A percentile compares a stretch with the other conserved stretches of the same genome.
Conservation (phyloP, 2,113 vertebrate species). For the Tenebrosternarchus preto region DNA sequence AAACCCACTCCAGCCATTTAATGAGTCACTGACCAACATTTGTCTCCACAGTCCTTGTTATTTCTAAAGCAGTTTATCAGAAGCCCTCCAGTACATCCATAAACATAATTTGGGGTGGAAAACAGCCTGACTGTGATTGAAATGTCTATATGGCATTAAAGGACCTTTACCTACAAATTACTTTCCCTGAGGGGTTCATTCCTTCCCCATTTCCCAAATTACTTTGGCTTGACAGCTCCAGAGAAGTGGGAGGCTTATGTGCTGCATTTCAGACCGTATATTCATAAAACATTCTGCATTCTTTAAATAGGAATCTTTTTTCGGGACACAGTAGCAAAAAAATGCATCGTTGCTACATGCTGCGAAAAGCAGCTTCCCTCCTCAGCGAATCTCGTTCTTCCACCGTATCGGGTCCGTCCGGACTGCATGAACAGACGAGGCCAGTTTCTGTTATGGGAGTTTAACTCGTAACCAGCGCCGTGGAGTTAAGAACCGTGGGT, state of each 20-base stretch:
- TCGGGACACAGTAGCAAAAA: no score
- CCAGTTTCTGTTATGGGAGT: background rate
- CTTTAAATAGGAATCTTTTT: no score
- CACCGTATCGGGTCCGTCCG: background rate
- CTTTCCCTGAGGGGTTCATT: background rate
- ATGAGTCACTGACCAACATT: slow-evolving; percentile 13
- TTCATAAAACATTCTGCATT: background rate
- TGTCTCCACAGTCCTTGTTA: background rate
- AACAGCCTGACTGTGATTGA: background rate
- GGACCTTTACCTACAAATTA: background rate
- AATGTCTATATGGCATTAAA: slow-evolving; percentile 4
- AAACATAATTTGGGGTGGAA: background rate
- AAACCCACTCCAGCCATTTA: slow-evolving; percentile 6
- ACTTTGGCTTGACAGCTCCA: background rate
- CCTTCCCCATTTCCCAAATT: background rate
- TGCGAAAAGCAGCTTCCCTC: background rate
- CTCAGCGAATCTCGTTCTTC: background rate
- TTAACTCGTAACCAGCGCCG: background rate
- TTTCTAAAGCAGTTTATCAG: background rate
- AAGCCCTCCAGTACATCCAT: background rate
- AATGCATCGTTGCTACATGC: no score
- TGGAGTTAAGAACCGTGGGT: background rate
- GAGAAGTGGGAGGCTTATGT: background rate
- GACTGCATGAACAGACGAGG: background rate
- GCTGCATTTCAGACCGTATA: background rate